Conservation (phyloP, 1,140 invertebrate species). For the Heliconius congener region DNA sequence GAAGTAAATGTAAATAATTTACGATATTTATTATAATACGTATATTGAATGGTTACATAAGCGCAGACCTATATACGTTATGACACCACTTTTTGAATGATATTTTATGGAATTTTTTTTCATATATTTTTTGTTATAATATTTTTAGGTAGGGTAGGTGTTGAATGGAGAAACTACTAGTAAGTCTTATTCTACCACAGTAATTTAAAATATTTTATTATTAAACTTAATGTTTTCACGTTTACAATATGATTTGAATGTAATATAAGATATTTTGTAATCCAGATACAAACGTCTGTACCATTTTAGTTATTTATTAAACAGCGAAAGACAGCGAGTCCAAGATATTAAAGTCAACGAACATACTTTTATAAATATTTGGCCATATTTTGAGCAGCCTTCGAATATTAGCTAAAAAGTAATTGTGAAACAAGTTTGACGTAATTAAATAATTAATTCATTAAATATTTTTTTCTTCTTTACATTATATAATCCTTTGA, state of each 20-base stretch:
- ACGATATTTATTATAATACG: no score
- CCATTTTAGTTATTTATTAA: neutral
- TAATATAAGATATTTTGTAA: neutral
- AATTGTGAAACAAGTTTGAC: neutral
- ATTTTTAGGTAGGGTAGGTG: no score
- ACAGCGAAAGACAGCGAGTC: neutral
- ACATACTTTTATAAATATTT: constrained; percentile 20
- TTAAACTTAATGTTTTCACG: no score
- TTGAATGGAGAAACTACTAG: no score
- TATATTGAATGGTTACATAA: no score
- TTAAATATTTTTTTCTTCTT: no score
- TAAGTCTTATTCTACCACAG: no score
- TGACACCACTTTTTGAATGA: no score
- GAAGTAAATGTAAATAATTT: neutral
- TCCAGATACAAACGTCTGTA: neutral
- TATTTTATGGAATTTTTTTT: no score
- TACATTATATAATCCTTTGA: neutral
- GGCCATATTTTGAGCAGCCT: constrained; percentile 24
- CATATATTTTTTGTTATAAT: no score
- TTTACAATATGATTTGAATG: neutral
- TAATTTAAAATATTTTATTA: no score
- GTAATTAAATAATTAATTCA: neutral
- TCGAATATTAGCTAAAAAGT: neutral
- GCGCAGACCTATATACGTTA: no score
- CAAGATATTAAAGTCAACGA: neutral